A percentile compares a stretch with the other conserved stretches of the same genome.
Evolutionary conservation across 2,888 invertebrate species (phyloP).

Genomic region (Cremastinae sp.): DNA sequence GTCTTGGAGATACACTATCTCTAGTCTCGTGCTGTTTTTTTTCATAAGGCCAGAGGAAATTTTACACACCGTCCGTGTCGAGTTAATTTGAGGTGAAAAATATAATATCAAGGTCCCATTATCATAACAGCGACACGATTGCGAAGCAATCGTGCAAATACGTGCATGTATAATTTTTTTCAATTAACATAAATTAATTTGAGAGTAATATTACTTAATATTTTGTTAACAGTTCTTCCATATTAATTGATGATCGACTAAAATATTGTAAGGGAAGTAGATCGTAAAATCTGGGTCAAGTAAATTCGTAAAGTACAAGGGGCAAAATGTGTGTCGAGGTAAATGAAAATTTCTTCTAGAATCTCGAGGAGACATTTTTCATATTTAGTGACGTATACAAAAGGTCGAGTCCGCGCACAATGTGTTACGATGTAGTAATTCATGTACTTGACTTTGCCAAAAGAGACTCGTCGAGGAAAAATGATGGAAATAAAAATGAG

Average conservation of each 20-base stretch:
- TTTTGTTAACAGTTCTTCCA: too few relatives aligned
- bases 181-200: too few relatives aligned
- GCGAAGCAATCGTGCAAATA: too few relatives aligned
- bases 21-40: not conserved
- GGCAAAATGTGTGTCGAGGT: slow-evolving; percentile 31
- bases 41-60: not conserved
- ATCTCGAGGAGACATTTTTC: slow-evolving; percentile 22
- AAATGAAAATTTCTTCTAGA: slow-evolving; percentile 4
- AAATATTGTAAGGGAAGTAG: too few relatives aligned
- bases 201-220: too few relatives aligned
- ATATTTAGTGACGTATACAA: slow-evolving; percentile 2
- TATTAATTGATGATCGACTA: too few relatives aligned
- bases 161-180: too few relatives aligned
- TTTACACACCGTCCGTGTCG: not conserved
- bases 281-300: too few relatives aligned
- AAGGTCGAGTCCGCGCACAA: slow-evolving; percentile 18
- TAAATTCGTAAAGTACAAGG: not conserved
- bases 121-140: too few relatives aligned
- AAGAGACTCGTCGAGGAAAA: slow-evolving; percentile 21
- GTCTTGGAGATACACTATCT: slow-evolving; percentile 51
- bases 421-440: slow-evolving; percentile 22
- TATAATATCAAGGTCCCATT: too few relatives aligned
- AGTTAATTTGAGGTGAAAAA: slow-evolving; percentile 1
- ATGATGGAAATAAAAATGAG: slow-evolving; percentile 33
- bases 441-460: slow-evolving; percentile 43